Base-by-base conservation (phyloP, 2,113 vertebrate genomes). In the Eulemur macaco region DNA sequence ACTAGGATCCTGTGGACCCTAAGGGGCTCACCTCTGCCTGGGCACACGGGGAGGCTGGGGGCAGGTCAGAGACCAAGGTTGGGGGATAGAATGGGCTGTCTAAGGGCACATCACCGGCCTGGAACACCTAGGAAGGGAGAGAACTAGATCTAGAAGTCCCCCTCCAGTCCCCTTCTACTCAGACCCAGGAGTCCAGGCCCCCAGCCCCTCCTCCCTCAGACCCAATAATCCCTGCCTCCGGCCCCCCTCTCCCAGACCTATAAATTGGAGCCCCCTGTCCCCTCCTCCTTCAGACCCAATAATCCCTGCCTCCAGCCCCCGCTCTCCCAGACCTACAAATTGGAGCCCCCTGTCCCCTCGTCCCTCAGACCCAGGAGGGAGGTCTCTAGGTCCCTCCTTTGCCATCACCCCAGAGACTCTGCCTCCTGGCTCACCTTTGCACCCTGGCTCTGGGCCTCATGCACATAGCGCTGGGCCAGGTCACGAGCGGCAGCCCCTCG, bases 361-460 rank as follows among this genome's bases (percentile, higher is more conserved):
- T 31, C n/a, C 37, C 54, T 39, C 10, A 13, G 50, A 45, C 54
- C 21, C 37, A 54, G 25, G 18, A 39, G 12, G 7, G 21, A 0
- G 34, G 50, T 31, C 23, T 71, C 29, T 42, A 86, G 76, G 50
- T 2, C n/a, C 18, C 63, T 18, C 25, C 81, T 60, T 12, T 3
- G 37, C 60, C 0, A 0, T 20, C 37, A 18, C 56, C 20, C 29
- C 14, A 9, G 5, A 1, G 6, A 23, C 60, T 29, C 10, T 7
- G 7, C 3, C 56, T 20, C n/a, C 3, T 0, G 0, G 39, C 99
- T 98, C 14, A 99, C 99, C 98, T 97, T 98, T 10, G 99, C 99
- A 10, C 99, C 99, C 96, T 99, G 99, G 81, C 98, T 98, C 95
- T 97, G 95, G 39, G 99, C 99, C 31, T 99, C 98, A 3, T 76